Base-by-base conservation (phyloP, 2,113 vertebrate species). In the Uria lomvia region DNA sequence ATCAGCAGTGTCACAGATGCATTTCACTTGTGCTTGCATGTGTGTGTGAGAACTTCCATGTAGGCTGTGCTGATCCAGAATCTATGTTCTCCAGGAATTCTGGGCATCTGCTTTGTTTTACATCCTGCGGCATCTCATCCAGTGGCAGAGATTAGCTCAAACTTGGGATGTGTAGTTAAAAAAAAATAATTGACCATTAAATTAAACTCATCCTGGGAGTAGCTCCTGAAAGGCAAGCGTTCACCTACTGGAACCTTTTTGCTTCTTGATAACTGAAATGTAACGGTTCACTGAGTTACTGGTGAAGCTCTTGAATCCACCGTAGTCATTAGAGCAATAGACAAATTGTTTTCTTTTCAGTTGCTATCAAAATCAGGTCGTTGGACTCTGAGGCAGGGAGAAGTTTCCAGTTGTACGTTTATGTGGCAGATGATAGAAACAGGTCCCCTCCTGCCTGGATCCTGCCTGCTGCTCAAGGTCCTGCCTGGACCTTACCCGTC, bases 401-500 rank as follows among this genome's bases (percentile, higher is more conserved):
- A 40, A 56, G 16, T 78, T 90, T 90, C 38, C 40, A 68, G 12
- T n/a, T 92, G 15, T 81, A 4, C 24, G 83, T 90, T 22, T 18
- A 7, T 32, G 8, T 50, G 38, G 42, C 0, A 0, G 5, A 9
- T 49, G 5, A 9, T 49, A 45, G 40, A 49, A 71, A 50, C 18
- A 60, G 29, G 15, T 53, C 72, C 15, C 13, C 12, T 91, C 24
- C 27, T 90, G 21, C 15, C 27, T 52, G 36, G 43, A 60, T 70
- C 40, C 36, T 74, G 36, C 43, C 43, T 82, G 55, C 72, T 90
- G 27, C 15, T 8, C 1, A 2, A 55, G 17, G 32, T 76, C n/a
- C 32, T 76, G 11, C 59, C 53, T 65, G 15, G 34, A 53, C 50
- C 12, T 85, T 49, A 15, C 18, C 9, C 16, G 86, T 72, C 62